Percentiles rank a stretch among this genome's conserved stretches.
Evolutionary conservation across 2,797 vertebrate species (phyloP).

Genomic region (Eurystomus glaucurus): DNA sequence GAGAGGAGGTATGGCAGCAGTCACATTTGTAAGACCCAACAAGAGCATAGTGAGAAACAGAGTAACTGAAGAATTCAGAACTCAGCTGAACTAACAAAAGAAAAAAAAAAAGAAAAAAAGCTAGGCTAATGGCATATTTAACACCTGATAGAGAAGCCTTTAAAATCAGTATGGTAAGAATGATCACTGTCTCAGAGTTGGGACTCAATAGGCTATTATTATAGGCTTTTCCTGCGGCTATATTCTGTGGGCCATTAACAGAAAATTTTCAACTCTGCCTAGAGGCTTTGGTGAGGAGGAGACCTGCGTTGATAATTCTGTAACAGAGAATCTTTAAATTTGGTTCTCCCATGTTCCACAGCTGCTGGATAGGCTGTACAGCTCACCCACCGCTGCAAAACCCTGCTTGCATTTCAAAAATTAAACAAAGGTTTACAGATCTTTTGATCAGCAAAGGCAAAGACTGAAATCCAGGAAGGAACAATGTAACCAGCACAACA

Average conservation of each 20-base stretch:
- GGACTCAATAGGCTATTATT: neutral
- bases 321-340: neutral
- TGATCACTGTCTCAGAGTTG: neutral
- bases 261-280: neutral
- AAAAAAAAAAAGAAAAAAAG: neutral
- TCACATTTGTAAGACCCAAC: fast-evolving
- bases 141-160: neutral
- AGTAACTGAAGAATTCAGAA: neutral
- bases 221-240: neutral
- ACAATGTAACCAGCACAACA: neutral
- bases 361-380: neutral
- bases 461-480: neutral
- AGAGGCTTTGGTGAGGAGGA: neutral
- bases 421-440: neutral
- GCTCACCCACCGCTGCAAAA: neutral
- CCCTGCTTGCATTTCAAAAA: neutral
- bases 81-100: neutral
- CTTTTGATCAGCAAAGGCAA: neutral
- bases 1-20: neutral
- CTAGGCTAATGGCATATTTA: neutral
- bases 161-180: neutral
- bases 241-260: fast-evolving
- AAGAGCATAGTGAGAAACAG: neutral
- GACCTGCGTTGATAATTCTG: fast-evolving
- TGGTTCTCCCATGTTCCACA: neutral